Conservation (phyloP, 2,888 invertebrate species). For the Gastracanthus pulcherrimus region DNA sequence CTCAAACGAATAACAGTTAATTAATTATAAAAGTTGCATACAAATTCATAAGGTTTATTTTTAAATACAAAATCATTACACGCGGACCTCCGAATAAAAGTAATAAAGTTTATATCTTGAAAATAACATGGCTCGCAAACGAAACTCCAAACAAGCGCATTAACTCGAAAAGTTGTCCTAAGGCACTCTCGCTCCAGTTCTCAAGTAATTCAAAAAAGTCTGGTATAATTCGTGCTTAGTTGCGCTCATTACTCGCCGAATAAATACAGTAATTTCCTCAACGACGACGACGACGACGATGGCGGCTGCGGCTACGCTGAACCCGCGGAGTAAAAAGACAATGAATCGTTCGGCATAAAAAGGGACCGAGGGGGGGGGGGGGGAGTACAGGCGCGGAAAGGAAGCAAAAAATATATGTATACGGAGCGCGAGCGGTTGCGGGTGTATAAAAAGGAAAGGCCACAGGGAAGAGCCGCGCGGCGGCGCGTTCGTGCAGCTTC, state of each 20-base stretch:
- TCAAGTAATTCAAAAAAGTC: constrained; percentile 6
- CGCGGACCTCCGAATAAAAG: neutral
- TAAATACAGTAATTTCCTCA: constrained; percentile 46
- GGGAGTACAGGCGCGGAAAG: too few relatives aligned
- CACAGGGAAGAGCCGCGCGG: neutral
- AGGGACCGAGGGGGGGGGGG: too few relatives aligned
- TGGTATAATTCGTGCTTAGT: constrained; percentile 14
- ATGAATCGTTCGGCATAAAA: constrained; percentile 23
- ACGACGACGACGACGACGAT: too few relatives aligned
- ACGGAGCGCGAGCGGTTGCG: neutral
- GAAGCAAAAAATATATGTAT: neutral
- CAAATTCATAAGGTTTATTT: too few relatives aligned
- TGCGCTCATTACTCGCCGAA: constrained; percentile 37
- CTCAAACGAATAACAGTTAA: neutral
- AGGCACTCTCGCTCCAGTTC: constrained; percentile 14
- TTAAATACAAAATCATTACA: neutral
- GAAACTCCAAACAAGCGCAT: neutral
- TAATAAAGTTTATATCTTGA: neutral
- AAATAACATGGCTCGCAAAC: neutral
- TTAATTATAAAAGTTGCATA: neutral
- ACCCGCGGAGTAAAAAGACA: constrained; percentile 21
- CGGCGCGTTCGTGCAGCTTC: too few relatives aligned
- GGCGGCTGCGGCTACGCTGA: too few relatives aligned
- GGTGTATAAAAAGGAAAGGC: too few relatives aligned
- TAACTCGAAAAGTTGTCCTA: neutral